A percentile compares a stretch with the other conserved stretches of the same genome.
phyloP scores from a whole-genome alignment of 2,113 vertebrate genomes.

The Struthidea cinerea region DNA sequence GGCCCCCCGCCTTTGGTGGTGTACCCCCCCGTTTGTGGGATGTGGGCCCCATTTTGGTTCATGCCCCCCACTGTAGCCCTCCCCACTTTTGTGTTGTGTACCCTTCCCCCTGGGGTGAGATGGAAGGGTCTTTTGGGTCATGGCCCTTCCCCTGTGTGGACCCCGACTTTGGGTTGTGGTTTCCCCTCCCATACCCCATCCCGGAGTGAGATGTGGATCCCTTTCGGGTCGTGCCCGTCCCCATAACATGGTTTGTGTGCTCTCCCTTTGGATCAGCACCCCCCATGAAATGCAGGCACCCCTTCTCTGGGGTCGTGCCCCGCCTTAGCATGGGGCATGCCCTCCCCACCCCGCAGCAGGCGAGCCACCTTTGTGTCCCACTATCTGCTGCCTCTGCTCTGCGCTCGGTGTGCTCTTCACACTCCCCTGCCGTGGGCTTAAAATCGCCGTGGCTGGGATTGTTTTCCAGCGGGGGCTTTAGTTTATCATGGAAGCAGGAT shows the following conservation, averaged over 20 bases:
- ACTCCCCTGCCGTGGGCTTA: fast-evolving
- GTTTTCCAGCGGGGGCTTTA: background rate
- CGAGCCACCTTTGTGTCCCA: background rate
- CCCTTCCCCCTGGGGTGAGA: fast-evolving
- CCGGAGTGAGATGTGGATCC: background rate
- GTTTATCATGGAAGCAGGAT: background rate
- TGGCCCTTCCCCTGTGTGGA: fast-evolving
- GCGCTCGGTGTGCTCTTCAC: background rate
- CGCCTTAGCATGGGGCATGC: background rate
- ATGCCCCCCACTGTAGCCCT: too few species aligned
- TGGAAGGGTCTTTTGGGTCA: background rate
- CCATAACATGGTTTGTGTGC: background rate
- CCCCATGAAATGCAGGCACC: fast-evolving
- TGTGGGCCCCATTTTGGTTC: background rate
- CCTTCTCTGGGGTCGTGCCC: background rate
- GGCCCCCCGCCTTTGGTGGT: too few species aligned
- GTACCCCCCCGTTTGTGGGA: background rate
- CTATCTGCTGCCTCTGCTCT: background rate
- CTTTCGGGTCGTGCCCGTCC: fast-evolving
- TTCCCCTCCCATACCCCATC: fast-evolving
- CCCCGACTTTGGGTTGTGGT: background rate
- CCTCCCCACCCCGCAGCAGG: fast-evolving
- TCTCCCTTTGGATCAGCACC: background rate
- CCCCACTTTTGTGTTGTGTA: background rate
- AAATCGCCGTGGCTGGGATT: background rate